These are phyloP conservation scores for Cepaea hortensis DNA, from an alignment of 2,888 invertebrate species.

Conservation along the genomic window DNA sequence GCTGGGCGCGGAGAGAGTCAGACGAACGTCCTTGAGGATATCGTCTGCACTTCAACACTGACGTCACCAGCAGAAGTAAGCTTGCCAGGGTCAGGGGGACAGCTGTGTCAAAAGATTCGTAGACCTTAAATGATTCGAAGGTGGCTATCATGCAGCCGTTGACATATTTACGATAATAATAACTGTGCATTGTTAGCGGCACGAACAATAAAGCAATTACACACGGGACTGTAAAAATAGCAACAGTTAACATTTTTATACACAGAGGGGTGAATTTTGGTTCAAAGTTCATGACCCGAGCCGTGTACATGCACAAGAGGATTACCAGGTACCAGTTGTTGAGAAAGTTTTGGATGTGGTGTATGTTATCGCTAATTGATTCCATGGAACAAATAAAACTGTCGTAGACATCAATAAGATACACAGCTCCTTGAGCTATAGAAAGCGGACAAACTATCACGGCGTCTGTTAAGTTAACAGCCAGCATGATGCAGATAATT, in stretches of 20 bases:
- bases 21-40: too few relatives aligned
- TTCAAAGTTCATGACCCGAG: background rate
- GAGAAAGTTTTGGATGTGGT: background rate
- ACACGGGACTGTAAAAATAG: background rate
- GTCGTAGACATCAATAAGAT: too few relatives aligned
- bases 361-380: background rate
- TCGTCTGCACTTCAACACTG: background rate
- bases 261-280: background rate
- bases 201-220: background rate
- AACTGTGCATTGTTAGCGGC: background rate
- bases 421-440: background rate
- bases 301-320: background rate
- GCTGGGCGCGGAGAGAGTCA: too few relatives aligned
- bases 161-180: background rate
- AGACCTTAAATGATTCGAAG: background rate
- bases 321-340: background rate
- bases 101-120: background rate
- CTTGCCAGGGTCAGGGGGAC: background rate
- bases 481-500: background rate
- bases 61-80: background rate
- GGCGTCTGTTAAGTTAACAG: background rate
- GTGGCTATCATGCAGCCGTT: too few relatives aligned
- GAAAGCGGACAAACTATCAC: background rate
- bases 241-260: background rate
- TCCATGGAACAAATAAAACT: background rate